Percentiles rank a stretch among this genome's conserved stretches.
Evolutionary conservation across 2,888 invertebrate genomes (phyloP).

Genomic region (Zaprionus obscuricornis): DNA sequence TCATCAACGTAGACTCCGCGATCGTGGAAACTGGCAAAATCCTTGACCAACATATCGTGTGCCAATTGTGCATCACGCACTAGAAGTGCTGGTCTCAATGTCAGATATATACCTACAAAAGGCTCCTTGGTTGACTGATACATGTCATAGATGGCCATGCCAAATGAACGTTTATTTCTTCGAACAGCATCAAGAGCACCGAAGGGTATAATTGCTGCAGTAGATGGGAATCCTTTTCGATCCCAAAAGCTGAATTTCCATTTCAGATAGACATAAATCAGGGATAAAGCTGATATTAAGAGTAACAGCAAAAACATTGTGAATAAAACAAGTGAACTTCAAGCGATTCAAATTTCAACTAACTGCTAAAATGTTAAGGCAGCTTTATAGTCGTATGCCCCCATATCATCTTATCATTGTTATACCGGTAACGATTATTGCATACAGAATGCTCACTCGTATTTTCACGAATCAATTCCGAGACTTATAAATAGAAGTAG

Average conservation of each 20-base stretch:
- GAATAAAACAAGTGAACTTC: background rate
- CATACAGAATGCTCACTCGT: no score
- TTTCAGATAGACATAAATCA: slow-evolving; percentile 53
- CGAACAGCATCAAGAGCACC: slow-evolving; percentile 86
- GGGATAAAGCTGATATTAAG: slow-evolving; percentile 37
- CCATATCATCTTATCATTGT: no score
- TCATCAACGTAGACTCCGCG: slow-evolving; percentile 87
- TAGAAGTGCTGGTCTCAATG: slow-evolving; percentile 86
- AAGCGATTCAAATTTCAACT: slow-evolving; percentile 12
- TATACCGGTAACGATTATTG: no score
- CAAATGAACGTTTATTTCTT: slow-evolving; percentile 85
- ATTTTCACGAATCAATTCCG: no score
- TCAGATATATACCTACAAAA: slow-evolving; percentile 86
- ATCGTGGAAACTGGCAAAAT: slow-evolving; percentile 87
- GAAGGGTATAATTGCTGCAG: slow-evolving; percentile 86
- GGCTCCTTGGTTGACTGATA: slow-evolving; percentile 83
- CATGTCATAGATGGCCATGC: slow-evolving; percentile 86
- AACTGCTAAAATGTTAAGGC: background rate
- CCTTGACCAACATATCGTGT: slow-evolving; percentile 86
- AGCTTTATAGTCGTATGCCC: slow-evolving; percentile 29
- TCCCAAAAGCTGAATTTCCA: slow-evolving; percentile 84
- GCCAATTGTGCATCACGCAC: slow-evolving; percentile 87
- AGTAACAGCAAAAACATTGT: slow-evolving; percentile 56
- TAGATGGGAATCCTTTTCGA: slow-evolving; percentile 85
- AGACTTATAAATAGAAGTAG: no score